A percentile compares a stretch with the other conserved stretches of the same genome.
phyloP scores from a whole-genome alignment of 2,797 vertebrate species.

The Cossypha heuglini region DNA sequence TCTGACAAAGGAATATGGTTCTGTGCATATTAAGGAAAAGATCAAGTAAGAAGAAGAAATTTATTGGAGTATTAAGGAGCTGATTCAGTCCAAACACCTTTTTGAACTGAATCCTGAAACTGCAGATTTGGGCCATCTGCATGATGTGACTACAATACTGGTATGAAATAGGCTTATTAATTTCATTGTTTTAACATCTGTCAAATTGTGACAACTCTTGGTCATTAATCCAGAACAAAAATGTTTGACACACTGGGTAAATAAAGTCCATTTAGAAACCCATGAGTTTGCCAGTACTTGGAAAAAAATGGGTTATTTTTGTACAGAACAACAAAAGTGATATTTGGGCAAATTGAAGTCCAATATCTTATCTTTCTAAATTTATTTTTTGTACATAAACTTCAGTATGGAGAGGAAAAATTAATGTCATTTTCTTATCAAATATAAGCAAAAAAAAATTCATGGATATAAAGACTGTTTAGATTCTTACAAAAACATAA shows the following conservation, averaged over 20 bases:
- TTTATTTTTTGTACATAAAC: background rate
- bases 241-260: background rate
- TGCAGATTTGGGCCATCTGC: background rate
- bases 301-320: background rate
- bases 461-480: background rate
- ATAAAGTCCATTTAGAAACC: background rate
- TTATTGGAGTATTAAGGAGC: background rate
- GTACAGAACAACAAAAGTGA: background rate
- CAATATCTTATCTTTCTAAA: rapidly evolving
- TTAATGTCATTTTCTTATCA: background rate
- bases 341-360: background rate
- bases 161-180: background rate
- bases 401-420: background rate
- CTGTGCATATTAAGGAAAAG: background rate
- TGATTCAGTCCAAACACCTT: background rate
- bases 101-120: background rate
- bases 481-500: background rate
- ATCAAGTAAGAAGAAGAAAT: background rate
- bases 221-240: background rate
- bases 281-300: background rate
- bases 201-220: background rate
- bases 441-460: background rate
- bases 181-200: background rate
- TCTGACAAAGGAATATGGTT: background rate
- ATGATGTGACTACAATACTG: background rate